Base-by-base conservation (phyloP, 2,888 invertebrate species). In the Lysandra coridon region DNA sequence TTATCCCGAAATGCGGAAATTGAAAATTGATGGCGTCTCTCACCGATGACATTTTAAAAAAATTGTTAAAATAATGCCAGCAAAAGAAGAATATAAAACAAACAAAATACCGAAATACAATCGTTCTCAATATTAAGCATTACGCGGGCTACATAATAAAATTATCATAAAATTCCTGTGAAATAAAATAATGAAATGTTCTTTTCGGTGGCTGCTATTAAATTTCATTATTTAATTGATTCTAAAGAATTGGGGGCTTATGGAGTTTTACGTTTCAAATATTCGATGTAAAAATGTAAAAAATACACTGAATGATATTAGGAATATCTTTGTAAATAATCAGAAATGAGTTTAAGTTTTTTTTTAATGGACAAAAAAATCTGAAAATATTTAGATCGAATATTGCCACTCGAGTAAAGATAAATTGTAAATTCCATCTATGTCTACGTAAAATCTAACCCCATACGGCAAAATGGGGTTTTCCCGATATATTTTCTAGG, bases 131-230 rank as follows among this genome's bases (percentile, higher is more conserved):
- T 30, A 10, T 64, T 64, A 33, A 69, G 1, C 33, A 69, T 69
- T 33, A 23, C 33, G 69, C 69, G 12, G 33, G 53, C 23, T 49
- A 14, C 30, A 33, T 76, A 53, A 57, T 53, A 76, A 76, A 76
- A 76, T 57, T 33, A 33, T 76, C 6, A 23, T 76, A 53, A 57
- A 76, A 53, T 49, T 69, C 33, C 17, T 33, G 33, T 33, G 17
- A 69, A 69, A 33, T 69, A 69, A 37, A 69, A 33, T 69, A 69
- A 37, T 69, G 69, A 69, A 69, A 69, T 37, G 69, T 69, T 69
- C 33, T 30, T 69, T 69, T 33, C 12, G 69, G 69, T 33, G 12
- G 33, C 33, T 14, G 69, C 69, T 69, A 69, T 69, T 37, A 33
- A 37, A 69, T 69, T 69, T 69, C 33, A 14, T 69, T 69, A 69